Conservation (phyloP, 37 sponge, comb jelly and placozoan species). For the Amphimedon queenslandica region DNA sequence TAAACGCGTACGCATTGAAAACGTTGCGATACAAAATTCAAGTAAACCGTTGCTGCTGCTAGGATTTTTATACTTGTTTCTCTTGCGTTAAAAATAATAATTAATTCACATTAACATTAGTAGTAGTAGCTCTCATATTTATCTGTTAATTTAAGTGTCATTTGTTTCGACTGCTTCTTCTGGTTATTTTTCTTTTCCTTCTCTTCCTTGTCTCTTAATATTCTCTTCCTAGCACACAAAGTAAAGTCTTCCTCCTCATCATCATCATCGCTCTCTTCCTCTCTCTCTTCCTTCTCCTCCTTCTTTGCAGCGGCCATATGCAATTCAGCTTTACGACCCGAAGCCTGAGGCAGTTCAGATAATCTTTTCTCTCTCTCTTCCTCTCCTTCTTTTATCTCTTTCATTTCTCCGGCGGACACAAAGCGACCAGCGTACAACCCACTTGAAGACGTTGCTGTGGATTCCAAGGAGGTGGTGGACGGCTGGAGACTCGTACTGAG, state of each 20-base stretch:
- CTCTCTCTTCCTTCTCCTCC: neutral
- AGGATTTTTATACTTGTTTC: no score
- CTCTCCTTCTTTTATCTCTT: neutral
- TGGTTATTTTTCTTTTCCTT: neutral
- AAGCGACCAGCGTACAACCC: neutral
- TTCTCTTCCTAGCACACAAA: neutral
- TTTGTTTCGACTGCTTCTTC: neutral
- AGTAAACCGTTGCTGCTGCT: no score
- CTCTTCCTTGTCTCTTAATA: neutral
- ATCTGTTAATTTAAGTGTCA: neutral
- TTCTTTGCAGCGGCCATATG: neutral
- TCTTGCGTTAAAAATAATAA: no score
- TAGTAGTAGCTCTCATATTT: neutral
- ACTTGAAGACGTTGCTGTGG: neutral
- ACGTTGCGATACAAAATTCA: no score
- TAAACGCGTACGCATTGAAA: no score
- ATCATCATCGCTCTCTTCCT: neutral
- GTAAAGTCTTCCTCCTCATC: neutral
- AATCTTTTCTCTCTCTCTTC: slow-evolving; percentile 8
- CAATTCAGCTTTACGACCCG: neutral
- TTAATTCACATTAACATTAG: no score
- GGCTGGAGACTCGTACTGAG: neutral
- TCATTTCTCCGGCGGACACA: neutral
- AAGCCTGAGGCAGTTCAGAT: neutral
- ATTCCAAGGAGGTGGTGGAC: neutral